Conservation (phyloP, 1,140 invertebrate genomes). For the Magallana ariakensis region DNA sequence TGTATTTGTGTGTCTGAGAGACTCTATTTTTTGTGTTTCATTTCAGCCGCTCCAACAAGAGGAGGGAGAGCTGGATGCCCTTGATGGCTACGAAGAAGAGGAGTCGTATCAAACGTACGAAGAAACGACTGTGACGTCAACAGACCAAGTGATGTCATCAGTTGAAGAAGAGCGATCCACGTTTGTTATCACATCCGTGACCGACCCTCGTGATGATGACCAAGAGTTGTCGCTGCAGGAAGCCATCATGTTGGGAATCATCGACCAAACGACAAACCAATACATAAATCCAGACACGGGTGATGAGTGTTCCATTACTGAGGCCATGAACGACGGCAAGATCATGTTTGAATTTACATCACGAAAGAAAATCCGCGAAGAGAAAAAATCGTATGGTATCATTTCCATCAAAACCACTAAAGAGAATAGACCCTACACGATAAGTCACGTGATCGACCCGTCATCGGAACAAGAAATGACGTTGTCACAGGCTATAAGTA, state of each 20-base stretch:
- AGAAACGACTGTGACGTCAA: constrained; percentile 54
- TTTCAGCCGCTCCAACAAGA: constrained; percentile 36
- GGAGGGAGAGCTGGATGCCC: neutral
- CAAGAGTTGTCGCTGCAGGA: constrained; percentile 70
- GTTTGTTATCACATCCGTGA: constrained; percentile 74
- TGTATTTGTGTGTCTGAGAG: neutral
- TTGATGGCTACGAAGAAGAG: constrained; percentile 35
- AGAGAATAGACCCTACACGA: constrained; percentile 73
- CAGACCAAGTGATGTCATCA: constrained; percentile 65
- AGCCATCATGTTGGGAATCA: constrained; percentile 73
- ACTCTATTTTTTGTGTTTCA: neutral
- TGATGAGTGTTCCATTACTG: constrained; percentile 78
- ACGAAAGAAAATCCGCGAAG: constrained; percentile 70
- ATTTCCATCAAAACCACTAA: constrained; percentile 76
- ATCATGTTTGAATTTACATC: constrained; percentile 78
- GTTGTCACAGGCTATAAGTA: constrained; percentile 62
- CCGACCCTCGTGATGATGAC: constrained; percentile 68
- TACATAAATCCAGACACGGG: constrained; percentile 68
- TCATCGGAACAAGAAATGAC: constrained; percentile 66
- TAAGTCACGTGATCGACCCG: constrained; percentile 72
- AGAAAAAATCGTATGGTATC: constrained; percentile 75
- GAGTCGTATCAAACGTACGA: constrained; percentile 39
- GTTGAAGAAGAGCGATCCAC: constrained; percentile 73
- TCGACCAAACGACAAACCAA: constrained; percentile 68
- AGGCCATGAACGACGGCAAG: constrained; percentile 81